A percentile compares a stretch with the other conserved stretches of the same genome.
Conservation (phyloP, 1,140 invertebrate genomes). For the Eufriesea mexicana region DNA sequence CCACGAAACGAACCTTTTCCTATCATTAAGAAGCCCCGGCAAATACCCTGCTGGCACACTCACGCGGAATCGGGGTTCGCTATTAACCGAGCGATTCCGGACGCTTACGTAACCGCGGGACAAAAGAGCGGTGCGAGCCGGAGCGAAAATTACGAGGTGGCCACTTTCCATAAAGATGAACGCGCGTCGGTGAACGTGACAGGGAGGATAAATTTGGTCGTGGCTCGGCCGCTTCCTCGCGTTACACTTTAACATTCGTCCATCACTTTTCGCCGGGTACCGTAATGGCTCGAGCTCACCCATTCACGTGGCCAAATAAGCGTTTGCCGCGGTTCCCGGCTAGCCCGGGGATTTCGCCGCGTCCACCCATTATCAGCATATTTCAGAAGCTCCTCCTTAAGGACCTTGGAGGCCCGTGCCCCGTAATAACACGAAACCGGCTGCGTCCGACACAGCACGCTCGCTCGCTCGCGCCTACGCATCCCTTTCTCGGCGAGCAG, state of each 20-base stretch:
- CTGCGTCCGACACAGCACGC: conserved; percentile 19
- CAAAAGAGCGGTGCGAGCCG: not conserved
- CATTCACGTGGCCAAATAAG: conserved; percentile 22
- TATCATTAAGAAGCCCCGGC: not conserved
- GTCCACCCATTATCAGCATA: conserved; percentile 41
- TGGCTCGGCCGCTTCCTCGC: not conserved
- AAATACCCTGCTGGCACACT: not conserved
- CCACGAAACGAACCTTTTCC: not conserved
- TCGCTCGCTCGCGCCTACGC: conserved; percentile 54
- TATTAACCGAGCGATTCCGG: not conserved
- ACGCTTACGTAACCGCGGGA: not conserved
- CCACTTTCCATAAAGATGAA: not conserved
- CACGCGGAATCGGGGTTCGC: not conserved
- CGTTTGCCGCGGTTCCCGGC: conserved; percentile 1
- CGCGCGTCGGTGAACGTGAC: not conserved
- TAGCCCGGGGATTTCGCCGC: conserved; percentile 8
- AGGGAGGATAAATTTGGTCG: not conserved
- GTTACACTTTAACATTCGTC: not conserved
- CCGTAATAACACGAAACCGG: conserved; percentile 45
- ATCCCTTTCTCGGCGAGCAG: conserved; percentile 14
- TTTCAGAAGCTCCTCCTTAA: conserved; percentile 40
- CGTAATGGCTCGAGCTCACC: not conserved
- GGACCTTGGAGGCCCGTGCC: conserved; percentile 30
- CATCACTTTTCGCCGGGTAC: not conserved
- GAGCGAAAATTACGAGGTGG: conserved; percentile 20